These are phyloP conservation scores for Sarcophaga variegata DNA, from an alignment of 2,888 invertebrate species.

Conservation along the genomic window DNA sequence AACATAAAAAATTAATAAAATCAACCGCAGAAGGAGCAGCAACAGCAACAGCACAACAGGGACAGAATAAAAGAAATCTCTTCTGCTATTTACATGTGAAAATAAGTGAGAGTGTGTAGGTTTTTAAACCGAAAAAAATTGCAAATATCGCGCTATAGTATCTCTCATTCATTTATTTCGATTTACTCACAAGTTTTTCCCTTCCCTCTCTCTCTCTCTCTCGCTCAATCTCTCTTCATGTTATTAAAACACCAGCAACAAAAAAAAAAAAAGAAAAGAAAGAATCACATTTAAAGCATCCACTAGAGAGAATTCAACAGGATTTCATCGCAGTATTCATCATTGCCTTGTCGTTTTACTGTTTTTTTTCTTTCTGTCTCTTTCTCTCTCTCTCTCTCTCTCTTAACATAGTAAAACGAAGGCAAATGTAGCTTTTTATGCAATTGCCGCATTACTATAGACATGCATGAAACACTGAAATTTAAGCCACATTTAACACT, in stretches of 20 bases:
- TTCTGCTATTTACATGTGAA: no score
- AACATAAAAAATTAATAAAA: conserved; percentile 57
- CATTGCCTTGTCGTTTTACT: conserved; percentile 50
- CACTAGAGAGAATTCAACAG: conserved; percentile 61
- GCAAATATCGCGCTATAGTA: conserved; percentile 15
- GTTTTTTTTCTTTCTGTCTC: no score
- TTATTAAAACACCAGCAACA: conserved; percentile 41
- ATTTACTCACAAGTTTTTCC: conserved; percentile 35
- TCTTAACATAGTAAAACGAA: no score
- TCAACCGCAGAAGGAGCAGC: conserved; percentile 37
- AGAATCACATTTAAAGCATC: conserved; percentile 58
- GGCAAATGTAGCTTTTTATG: no score
- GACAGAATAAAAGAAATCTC: background rate
- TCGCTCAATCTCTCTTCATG: background rate
- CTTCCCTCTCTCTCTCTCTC: background rate
- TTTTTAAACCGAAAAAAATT: conserved; percentile 41
- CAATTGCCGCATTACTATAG: background rate
- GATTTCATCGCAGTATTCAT: conserved; percentile 67
- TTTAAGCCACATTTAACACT: conserved; percentile 64
- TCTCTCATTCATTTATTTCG: conserved; percentile 21
- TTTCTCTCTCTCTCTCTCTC: no score
- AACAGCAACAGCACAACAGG: background rate
- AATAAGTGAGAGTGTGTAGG: background rate
- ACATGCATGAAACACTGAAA: conserved; percentile 28
- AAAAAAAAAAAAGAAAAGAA: background rate